A percentile compares a stretch with the other conserved stretches of the same genome.
Evolutionary conservation across 2,113 vertebrate genomes (phyloP).

Genomic region (Python bivittatus): DNA sequence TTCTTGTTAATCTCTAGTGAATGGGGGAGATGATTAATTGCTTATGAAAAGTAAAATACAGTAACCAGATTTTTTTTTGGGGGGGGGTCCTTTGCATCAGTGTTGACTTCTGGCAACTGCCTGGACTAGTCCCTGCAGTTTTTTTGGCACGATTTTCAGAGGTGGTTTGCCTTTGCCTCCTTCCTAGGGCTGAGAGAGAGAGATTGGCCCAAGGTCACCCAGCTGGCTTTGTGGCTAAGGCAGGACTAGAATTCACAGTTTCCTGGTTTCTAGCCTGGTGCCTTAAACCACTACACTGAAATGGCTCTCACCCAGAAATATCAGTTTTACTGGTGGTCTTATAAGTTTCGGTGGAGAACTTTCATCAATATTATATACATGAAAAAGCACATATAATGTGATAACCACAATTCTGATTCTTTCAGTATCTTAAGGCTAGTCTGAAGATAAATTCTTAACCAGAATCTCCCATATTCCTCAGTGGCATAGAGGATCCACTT

Average conservation of each 20-base stretch:
- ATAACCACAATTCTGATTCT: background rate
- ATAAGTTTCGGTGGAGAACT: background rate
- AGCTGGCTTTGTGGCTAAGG: background rate
- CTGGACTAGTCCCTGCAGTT: background rate
- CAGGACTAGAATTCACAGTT: background rate
- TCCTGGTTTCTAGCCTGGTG: background rate
- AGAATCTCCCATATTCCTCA: background rate
- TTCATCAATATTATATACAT: background rate
- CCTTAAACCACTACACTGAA: background rate
- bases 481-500: background rate
- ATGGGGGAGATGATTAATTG: background rate
- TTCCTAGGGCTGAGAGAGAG: background rate
- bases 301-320: background rate
- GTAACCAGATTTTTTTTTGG: background rate
- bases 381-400: background rate
- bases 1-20: background rate
- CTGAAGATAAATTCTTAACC: background rate
- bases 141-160: background rate
- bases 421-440: background rate
- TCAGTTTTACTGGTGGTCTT: background rate
- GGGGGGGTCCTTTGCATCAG: background rate
- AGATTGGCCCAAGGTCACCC: background rate
- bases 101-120: background rate
- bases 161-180: background rate
- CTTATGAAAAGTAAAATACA: background rate